Base-by-base conservation (phyloP, 2,797 vertebrate species). In the Poeciliopsis turneri region DNA sequence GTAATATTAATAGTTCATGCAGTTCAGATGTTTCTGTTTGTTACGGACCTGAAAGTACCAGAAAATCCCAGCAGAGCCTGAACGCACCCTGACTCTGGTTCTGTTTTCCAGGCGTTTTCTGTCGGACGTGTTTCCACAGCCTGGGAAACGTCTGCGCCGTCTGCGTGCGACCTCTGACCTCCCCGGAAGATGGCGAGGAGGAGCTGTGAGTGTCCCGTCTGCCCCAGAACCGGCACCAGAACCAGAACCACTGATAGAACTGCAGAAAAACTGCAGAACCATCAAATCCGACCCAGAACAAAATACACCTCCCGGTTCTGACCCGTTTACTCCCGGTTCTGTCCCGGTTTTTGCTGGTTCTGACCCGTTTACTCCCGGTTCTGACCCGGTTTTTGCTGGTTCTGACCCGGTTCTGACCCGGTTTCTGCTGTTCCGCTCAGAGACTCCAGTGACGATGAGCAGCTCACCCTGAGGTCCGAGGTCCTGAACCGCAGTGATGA, bases 401-500 rank as follows among this genome's bases (percentile, higher is more conserved):
- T 45, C 43, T 12, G 39, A 66, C 41, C 43, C 12, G 36, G 61
- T 12, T 13, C 43, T 12, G 43, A 45, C 43, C 43, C 11, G 43
- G 43, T 12, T 45, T 2, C 43, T 43, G 10, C 1, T 68, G 45
- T n/a, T 45, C 59, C 45, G n/a, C 59, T 47, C 81, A 97, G 97
- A 78, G 97, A 97, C 83, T 97, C 96, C 82, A 96, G 96, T 0
- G 96, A 97, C 0, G 96, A 96, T 0, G 95, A 97, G 43, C 88
- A 83, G 72, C 57, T 53, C 39, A 33, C 4, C 43, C 46, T 30
- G 16, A 13, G 20, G 16, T 61, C 74, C 10, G 64, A 49, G 18
- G 73, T 39, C 33, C 82, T 64, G 71, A 36, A 36, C 36, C 36
- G 4, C 36, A 36, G 36, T 36, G 36, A 36, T 5, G 36, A 36